phyloP scores from a whole-genome alignment of 2,797 vertebrate species.

The Falco berigora region DNA sequence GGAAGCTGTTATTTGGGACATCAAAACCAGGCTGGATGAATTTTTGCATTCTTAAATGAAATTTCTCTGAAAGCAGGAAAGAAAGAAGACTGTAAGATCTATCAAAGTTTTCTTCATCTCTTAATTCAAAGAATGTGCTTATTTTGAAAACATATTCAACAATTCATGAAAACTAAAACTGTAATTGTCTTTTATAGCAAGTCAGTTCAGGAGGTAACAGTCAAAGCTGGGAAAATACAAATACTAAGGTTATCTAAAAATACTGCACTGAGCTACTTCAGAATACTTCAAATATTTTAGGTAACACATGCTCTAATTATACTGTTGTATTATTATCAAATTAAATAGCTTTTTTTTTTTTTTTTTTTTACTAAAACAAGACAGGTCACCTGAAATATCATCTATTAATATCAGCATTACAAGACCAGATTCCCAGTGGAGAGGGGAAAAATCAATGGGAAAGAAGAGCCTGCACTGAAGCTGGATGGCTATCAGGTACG shows the following conservation, averaged over 20 bases:
- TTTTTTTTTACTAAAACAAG: conserved; percentile 18
- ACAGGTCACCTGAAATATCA: not conserved
- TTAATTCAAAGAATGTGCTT: not conserved
- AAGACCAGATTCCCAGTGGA: not conserved
- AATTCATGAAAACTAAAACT: not conserved
- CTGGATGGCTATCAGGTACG: not conserved
- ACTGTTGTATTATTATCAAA: not conserved
- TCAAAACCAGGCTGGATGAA: not conserved
- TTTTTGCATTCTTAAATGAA: not conserved
- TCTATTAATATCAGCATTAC: conserved; percentile 22
- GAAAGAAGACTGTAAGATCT: not conserved
- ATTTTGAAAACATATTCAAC: not conserved
- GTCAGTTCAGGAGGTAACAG: not conserved
- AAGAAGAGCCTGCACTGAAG: not conserved
- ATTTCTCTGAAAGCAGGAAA: not conserved
- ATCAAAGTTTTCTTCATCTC: not conserved
- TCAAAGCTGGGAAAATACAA: conserved; percentile 9
- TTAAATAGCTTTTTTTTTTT: not conserved
- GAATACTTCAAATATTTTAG: conserved; percentile 20
- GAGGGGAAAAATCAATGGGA: not conserved
- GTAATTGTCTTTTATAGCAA: not conserved
- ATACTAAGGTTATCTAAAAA: conserved; percentile 51
- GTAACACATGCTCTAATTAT: conserved; percentile 46
- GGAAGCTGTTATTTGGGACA: not conserved
- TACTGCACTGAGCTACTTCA: conserved; percentile 35